Conservation (phyloP, 2,888 invertebrate species). For the Allygus modestus region DNA sequence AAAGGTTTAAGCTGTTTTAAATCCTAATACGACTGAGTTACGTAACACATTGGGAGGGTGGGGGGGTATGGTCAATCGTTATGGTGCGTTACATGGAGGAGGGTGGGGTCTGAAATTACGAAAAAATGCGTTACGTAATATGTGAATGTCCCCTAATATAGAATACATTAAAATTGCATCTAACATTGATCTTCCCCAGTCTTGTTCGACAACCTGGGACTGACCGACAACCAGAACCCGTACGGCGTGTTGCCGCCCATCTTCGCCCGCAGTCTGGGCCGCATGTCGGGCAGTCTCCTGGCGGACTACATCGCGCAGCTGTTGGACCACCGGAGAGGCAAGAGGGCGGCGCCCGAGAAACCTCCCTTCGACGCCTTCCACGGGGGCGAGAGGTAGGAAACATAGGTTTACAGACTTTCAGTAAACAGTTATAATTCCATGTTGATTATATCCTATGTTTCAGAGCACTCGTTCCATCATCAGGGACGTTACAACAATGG, state of each 20-base stretch:
- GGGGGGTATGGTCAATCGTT: too few species aligned
- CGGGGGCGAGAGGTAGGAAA: constrained; percentile 84
- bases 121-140: too few species aligned
- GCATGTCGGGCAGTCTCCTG: constrained; percentile 83
- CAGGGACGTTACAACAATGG: too few species aligned
- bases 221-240: constrained; percentile 94
- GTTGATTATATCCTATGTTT: constrained; percentile 8
- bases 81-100: too few species aligned
- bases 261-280: constrained; percentile 84
- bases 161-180: too few species aligned
- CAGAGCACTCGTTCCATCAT: not conserved
- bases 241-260: constrained; percentile 88
- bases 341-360: constrained; percentile 72
- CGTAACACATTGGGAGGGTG: too few species aligned
- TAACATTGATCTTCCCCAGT: constrained; percentile 78
- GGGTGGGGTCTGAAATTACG: too few species aligned
- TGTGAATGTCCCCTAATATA: too few species aligned
- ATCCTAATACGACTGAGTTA: too few species aligned
- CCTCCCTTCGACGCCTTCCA: constrained; percentile 78
- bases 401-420: too few species aligned
- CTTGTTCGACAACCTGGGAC: constrained; percentile 89
- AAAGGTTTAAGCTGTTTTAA: too few species aligned
- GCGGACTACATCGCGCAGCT: constrained; percentile 86
- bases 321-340: constrained; percentile 78
- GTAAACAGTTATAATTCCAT: too few species aligned